Evolutionary conservation across 2,113 vertebrate genomes (phyloP), one percentile per base, ranked within the genome.

Genomic region (Gallinago undulata): DNA sequence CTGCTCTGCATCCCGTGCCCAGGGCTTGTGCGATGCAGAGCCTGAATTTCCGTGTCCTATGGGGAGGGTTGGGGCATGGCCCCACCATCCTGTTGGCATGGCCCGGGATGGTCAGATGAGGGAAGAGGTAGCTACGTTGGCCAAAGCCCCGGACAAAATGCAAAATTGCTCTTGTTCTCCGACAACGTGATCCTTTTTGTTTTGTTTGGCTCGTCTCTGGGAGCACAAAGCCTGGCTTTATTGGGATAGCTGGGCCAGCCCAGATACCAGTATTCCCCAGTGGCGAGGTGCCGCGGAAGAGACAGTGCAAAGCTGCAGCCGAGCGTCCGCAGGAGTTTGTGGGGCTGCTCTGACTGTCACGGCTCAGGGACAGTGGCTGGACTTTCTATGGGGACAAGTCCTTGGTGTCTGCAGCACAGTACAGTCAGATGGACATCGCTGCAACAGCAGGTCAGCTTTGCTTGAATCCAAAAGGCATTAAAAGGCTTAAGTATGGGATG

Each of bases 101-200:
- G 23, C 60, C 63, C 39, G 2, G 1, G 33, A 19, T 1, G 0
- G 13, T 17, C 83, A 74, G 86, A 86, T 92, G 86, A 77, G 76
- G 76, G 47, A 13, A 27, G 41, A 47, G 48, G 48, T 41, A 47
- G 21, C 84, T 78, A 25, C 57, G 77, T 60, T 66, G 73, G 51
- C 86, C 75, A 8, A 17, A 70, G 13, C n/a, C 55, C 39, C 50
- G 1, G 15, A 19, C 1, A 21, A 5, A 33, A 82, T 31, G 66
- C 56, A 33, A n/a, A 43, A 70, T 9, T 62, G 33, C 30, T 43
- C 28, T 41, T 55, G 39, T 13, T 64, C 87, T 45, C 1, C 0
- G 62, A 37, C 93, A 84, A 96, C 95, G 94, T 97, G 95, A 64
- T 68, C 89, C 43, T 51, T 66, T 6, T 60, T 96, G 93, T 96